Base-by-base conservation (phyloP, 2,113 vertebrate species). In the Asarcornis scutulata region DNA sequence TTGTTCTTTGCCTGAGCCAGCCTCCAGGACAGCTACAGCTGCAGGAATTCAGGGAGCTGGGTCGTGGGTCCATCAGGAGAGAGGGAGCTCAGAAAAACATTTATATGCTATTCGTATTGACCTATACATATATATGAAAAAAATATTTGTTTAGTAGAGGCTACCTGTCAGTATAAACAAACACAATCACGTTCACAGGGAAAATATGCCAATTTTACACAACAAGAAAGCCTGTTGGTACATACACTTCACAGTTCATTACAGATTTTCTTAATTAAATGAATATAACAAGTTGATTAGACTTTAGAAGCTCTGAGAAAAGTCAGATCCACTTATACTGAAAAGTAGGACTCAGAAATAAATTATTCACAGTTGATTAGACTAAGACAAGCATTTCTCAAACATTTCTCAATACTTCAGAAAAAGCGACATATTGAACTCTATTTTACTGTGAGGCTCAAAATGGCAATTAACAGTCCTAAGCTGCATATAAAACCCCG, bases 281-380 rank as follows among this genome's bases (percentile, higher is more conserved):
- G 68, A 96, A 95, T 50, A 71, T 97, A 97, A 98, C 96, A 96
- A 92, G 95, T 96, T 98, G 95, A 97, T 98, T 92, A 96, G 95
- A 84, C 86, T 97, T 97, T 89, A 94, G 93, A 97, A 96, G 97
- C 96, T 90, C 96, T 94, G 86, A 96, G 81, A 93, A 97, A 96
- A 98, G 95, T 97, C 97, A 97, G 95, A 96, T 94, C 94, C 97
- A 95, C 96, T 98, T 97, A 95, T 56, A 96, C 88, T 90, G 95
- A 97, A 97, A 98, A 98, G 96, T 92, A 96, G 97, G 93, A 95
- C 93, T 98, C 88, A n/a, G 92, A 97, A 97, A 97, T 97, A 98
- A 97, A 98, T 98, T 98, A 98, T 98, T 98, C 98, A 98, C 98
- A 97, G 98, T 97, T 98, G 98, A 98, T 98, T 98, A 98, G 96